These are phyloP conservation scores for Clavelina lepadiformis DNA, from an alignment of 23 tunicate species.

Conservation along the genomic window DNA sequence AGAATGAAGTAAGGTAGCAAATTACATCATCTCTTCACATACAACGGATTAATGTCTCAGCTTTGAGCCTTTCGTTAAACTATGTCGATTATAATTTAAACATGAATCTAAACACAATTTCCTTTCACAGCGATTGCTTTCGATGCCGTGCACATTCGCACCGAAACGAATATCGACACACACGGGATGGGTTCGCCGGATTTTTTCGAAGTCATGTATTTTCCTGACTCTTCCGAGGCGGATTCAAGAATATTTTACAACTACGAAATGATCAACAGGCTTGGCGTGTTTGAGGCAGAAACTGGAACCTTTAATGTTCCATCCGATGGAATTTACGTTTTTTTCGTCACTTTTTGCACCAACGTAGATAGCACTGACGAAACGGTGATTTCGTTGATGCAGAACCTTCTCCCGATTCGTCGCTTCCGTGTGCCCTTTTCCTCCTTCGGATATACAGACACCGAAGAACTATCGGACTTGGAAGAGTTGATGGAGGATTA, in stretches of 20 bases:
- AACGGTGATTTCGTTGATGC: neutral
- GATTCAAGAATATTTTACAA: neutral
- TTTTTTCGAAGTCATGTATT: neutral
- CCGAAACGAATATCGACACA: neutral
- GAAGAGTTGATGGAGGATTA: too few species aligned
- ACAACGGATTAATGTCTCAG: too few species aligned
- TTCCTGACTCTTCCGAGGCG: neutral
- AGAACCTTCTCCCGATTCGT: neutral
- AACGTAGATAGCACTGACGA: neutral
- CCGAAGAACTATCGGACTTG: too few species aligned
- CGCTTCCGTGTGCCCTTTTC: conserved; percentile 7
- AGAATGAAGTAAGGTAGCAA: too few species aligned
- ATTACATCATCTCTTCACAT: too few species aligned
- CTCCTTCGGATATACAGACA: too few species aligned
- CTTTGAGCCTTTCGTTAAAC: neutral
- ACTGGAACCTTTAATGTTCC: conserved; percentile 16
- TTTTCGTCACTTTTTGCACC: conserved; percentile 9
- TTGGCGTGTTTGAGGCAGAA: neutral
- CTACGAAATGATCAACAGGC: neutral
- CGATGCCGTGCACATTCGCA: neutral
- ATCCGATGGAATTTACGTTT: conserved; percentile 11
- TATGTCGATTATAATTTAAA: neutral
- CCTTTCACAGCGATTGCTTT: neutral
- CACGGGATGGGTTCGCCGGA: neutral
- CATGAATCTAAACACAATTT: too few species aligned